phyloP scores from a whole-genome alignment of 2,888 invertebrate genomes.

The Monochamus alternatus region DNA sequence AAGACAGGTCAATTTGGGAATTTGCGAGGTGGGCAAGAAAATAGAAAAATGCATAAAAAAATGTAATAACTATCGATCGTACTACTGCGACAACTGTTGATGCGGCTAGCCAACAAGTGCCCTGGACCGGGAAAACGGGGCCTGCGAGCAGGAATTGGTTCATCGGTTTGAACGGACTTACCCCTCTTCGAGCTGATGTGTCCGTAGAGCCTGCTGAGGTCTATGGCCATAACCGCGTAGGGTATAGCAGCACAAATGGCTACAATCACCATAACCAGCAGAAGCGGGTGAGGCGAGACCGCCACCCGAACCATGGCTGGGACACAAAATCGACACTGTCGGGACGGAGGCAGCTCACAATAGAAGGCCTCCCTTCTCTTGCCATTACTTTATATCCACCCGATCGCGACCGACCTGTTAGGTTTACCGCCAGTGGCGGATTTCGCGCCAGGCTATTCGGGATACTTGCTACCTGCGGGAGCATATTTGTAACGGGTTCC shows the following conservation, averaged over 20 bases:
- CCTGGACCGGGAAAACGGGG: constrained; percentile 18
- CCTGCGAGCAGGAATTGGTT: not conserved
- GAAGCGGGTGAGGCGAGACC: constrained; percentile 67
- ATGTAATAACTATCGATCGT: constrained; percentile 62
- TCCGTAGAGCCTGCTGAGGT: constrained; percentile 87
- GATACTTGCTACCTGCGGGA: not conserved
- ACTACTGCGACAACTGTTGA: constrained; percentile 62
- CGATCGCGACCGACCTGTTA: constrained; percentile 47
- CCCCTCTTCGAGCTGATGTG: constrained; percentile 83
- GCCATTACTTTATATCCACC: constrained; percentile 59
- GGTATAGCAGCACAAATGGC: constrained; percentile 80
- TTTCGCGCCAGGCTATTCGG: constrained; percentile 13
- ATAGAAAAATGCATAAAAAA: constrained; percentile 37
- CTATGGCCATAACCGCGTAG: constrained; percentile 80
- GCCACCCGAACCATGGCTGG: constrained; percentile 70
- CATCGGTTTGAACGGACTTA: constrained; percentile 69
- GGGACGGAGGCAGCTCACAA: constrained; percentile 63
- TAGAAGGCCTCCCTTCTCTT: constrained; percentile 62
- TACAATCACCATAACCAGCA: constrained; percentile 73
- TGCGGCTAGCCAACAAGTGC: constrained; percentile 59
- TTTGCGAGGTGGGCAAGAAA: not conserved
- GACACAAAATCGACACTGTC: constrained; percentile 60
- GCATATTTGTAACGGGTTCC: not conserved
- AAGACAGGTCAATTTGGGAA: not conserved
- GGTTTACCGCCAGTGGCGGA: constrained; percentile 35